Evolutionary conservation across 2,888 invertebrate species (phyloP), one percentile per base, ranked within the genome.

Genomic region (Sminthurinus aureus): DNA sequence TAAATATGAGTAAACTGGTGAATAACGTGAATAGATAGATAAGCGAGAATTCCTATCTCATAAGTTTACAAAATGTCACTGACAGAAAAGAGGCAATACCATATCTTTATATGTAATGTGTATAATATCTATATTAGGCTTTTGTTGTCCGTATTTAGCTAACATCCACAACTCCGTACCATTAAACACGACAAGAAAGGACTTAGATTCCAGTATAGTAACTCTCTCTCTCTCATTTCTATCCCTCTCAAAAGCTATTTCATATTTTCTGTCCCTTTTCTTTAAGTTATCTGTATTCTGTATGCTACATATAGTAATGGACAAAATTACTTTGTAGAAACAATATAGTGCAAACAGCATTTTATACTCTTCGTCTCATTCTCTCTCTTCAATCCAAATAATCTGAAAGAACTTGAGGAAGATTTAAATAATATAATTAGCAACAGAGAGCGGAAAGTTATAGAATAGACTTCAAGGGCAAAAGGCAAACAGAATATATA

Each of bases 61-160:
- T 26, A 58, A 38, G 79, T 66, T 38, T 79, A 24, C 26, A 79
- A 24, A 79, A 66, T 66, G 79, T 66, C 79, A 67, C 79, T 79
- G 79, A 79, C 79, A 67, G 38, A 79, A 50, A 18, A 2, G 38
- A 66, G 18, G 38, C n/a, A 24, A 26, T 22, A n/a, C 38, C 38
- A 66, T 67, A 67, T 79, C 79, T 79, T 79, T 79, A 79, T 79
- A 79, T 79, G 67, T 79, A 79, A 67, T 79, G 15, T 9, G 3
- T 4, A 22, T 50, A 69, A 22, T 64, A 64, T n/a, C 1, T 4
- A n/a, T 18, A n/a, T 3, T 64, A 64, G 1, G 8, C 64, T 64
- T 18, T 64, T 18, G n/a, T 9, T 64, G 64, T 18, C 64, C 64
- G 15, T 64, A 64, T 64, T 64, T 64, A 64, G 9, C n/a, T 58